Evolutionary conservation across 2,797 vertebrate genomes (phyloP).

Genomic region (Sebastes hubbsi): DNA sequence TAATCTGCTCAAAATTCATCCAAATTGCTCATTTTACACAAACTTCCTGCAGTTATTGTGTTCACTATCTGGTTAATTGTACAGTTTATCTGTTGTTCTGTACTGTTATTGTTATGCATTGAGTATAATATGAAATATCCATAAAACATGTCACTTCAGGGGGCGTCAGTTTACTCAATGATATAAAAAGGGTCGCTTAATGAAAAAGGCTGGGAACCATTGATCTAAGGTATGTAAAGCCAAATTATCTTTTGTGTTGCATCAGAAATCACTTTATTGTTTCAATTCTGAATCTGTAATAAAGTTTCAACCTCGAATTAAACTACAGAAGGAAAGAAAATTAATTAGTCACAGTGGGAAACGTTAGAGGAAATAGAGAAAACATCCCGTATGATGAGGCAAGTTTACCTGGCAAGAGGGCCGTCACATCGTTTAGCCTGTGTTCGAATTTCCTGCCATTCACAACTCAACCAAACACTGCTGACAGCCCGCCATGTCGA

Average conservation of each 20-base stretch:
- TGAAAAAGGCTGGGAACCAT: too few species aligned
- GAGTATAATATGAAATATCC: too few species aligned
- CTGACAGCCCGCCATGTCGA: constrained; percentile 49
- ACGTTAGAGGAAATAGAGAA: not conserved
- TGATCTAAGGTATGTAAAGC: not conserved
- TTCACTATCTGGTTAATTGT: too few species aligned
- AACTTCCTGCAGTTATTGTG: too few species aligned
- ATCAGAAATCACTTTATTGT: not conserved
- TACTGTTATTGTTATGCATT: too few species aligned
- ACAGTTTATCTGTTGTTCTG: too few species aligned
- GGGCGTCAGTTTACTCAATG: too few species aligned
- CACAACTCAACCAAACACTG: constrained; percentile 44
- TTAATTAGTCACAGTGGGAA: constrained; percentile 6
- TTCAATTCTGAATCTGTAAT: not conserved
- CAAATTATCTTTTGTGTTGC: not conserved
- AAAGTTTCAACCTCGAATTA: constrained; percentile 22
- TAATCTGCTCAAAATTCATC: too few species aligned
- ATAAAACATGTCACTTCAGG: too few species aligned
- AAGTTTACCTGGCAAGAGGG: not conserved
- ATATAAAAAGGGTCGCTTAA: too few species aligned
- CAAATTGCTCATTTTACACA: too few species aligned
- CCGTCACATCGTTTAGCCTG: constrained; percentile 25
- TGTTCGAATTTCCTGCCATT: constrained; percentile 26
- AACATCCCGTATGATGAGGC: not conserved
- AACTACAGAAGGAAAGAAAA: constrained; percentile 4